Conservation (phyloP, 2,113 vertebrate species). For the Tachuris rubrigastra region DNA sequence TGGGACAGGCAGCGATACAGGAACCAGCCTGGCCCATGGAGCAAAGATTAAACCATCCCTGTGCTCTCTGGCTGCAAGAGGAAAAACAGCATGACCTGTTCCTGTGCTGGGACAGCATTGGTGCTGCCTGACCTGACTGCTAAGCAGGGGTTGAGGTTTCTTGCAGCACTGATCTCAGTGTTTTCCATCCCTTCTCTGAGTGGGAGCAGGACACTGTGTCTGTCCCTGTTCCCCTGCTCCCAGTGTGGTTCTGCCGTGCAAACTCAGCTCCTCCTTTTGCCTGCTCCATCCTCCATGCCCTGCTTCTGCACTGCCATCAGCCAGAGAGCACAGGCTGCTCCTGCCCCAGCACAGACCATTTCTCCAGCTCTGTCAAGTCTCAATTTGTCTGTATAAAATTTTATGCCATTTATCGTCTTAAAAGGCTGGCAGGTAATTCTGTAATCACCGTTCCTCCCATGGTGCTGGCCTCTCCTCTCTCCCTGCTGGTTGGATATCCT, state of each 20-base stretch:
- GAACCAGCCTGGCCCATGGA: accelerated
- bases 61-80: background rate
- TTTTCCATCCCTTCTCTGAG: background rate
- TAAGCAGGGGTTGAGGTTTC: background rate
- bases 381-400: background rate
- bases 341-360: accelerated
- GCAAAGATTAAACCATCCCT: background rate
- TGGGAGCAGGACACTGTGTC: accelerated
- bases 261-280: background rate
- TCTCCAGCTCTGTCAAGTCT: background rate
- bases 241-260: accelerated
- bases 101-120: accelerated
- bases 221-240: background rate
- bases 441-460: background rate
- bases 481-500: background rate
- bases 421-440: background rate
- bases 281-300: background rate
- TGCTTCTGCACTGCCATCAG: background rate
- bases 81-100: background rate
- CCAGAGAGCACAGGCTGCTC: background rate
- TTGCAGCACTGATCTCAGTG: background rate
- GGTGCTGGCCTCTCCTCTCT: background rate
- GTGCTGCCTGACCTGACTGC: slow-evolving; percentile 29
- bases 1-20: background rate
- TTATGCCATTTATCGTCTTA: background rate